These are phyloP conservation scores for Hucho hucho DNA, from an alignment of 2,113 vertebrate species.

Conservation along the genomic window DNA sequence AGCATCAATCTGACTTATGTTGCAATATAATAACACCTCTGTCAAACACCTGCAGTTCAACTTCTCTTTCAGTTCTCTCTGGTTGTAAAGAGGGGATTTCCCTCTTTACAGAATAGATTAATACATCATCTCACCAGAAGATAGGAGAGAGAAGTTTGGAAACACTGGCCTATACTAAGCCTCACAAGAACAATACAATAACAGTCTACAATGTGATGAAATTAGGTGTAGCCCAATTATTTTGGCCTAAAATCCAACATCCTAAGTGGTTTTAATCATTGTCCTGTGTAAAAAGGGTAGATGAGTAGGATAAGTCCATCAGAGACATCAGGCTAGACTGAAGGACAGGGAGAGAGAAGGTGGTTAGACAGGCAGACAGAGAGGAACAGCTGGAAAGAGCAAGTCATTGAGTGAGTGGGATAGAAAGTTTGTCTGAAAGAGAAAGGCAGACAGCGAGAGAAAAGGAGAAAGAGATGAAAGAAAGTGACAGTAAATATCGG, in stretches of 20 bases:
- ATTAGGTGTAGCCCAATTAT: too few species aligned
- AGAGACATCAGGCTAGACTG: constrained; percentile 76
- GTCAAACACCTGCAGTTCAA: neutral
- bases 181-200: too few species aligned
- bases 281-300: constrained; percentile 54
- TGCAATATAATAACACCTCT: neutral
- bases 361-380: neutral
- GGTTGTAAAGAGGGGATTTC: neutral
- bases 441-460: neutral
- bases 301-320: constrained; percentile 80
- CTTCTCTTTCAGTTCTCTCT: neutral
- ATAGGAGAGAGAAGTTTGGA: neutral
- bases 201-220: too few species aligned
- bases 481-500: neutral
- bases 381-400: neutral
- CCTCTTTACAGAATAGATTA: neutral
- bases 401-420: constrained; percentile 17
- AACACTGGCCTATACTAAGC: too few species aligned
- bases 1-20: neutral
- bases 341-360: neutral
- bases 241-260: too few species aligned
- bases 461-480: constrained; percentile 27
- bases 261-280: too few species aligned
- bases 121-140: neutral
- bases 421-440: constrained; percentile 15